These are phyloP conservation scores for Melanotaenia maccullochi DNA, from an alignment of 2,797 vertebrate species.

Conservation along the genomic window DNA sequence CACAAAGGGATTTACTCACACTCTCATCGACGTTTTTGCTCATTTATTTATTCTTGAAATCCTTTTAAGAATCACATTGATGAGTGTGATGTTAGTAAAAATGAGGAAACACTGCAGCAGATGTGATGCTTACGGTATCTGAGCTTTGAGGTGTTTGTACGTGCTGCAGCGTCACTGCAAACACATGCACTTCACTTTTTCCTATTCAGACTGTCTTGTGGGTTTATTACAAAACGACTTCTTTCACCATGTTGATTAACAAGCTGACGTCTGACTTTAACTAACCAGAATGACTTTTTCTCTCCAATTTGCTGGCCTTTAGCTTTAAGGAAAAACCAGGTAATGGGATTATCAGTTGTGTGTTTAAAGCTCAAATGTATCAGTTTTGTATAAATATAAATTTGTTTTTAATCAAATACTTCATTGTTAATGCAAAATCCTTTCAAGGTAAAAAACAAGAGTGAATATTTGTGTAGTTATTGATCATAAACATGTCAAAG, in stretches of 20 bases:
- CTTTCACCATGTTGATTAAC: background rate
- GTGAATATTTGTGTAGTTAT: background rate
- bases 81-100: background rate
- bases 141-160: background rate
- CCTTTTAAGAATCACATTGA: background rate
- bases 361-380: slow-evolving; percentile 1
- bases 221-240: background rate
- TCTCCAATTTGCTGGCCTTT: slow-evolving; percentile 82
- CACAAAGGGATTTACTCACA: background rate
- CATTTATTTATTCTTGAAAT: background rate
- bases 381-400: background rate
- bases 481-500: background rate
- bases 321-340: slow-evolving; percentile 89
- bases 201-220: background rate
- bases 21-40: background rate
- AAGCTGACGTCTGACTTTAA: slow-evolving; percentile 5
- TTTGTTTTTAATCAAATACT: background rate
- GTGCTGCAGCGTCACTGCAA: too few species aligned
- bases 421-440: background rate
- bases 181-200: too few species aligned
- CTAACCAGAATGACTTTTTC: slow-evolving; percentile 75
- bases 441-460: background rate
- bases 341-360: slow-evolving; percentile 68
- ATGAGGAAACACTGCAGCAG: background rate
- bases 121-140: background rate